Conservation (phyloP, 2,888 invertebrate species). For the Eupithecia centaureata region DNA sequence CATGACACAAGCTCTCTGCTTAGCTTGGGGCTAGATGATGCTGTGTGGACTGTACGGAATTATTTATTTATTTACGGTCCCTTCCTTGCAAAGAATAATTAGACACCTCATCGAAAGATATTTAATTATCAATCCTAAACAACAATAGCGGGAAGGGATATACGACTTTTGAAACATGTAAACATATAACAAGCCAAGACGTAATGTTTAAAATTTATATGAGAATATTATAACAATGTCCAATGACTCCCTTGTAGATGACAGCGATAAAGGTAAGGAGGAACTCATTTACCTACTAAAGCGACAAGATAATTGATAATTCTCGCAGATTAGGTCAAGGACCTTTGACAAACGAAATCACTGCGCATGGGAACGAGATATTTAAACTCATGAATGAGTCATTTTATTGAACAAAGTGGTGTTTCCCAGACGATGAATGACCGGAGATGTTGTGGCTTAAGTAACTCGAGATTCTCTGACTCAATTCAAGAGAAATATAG, state of each 20-base stretch:
- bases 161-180: not conserved
- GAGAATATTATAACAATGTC: not conserved
- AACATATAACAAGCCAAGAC: not conserved
- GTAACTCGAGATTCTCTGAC: constrained; percentile 16
- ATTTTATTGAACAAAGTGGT: constrained; percentile 21
- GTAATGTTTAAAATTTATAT: not conserved
- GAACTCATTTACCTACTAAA: not conserved
- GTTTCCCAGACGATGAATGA: constrained; percentile 35
- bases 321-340: constrained; percentile 1
- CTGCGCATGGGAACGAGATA: constrained; percentile 4
- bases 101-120: not conserved
- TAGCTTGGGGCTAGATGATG: too few species aligned
- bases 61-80: too few species aligned
- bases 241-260: not conserved
- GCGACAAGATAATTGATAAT: not conserved
- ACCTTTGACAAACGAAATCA: constrained; percentile 5
- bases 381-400: constrained; percentile 20
- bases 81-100: not conserved
- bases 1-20: too few species aligned
- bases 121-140: not conserved
- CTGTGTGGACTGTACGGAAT: too few species aligned
- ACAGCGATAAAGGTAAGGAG: not conserved
- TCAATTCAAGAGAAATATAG: too few species aligned
- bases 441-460: constrained; percentile 21
- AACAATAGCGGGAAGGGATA: not conserved